These are phyloP conservation scores for Acipenser transmontanus DNA, from an alignment of 2,797 vertebrate species.

Conservation along the genomic window DNA sequence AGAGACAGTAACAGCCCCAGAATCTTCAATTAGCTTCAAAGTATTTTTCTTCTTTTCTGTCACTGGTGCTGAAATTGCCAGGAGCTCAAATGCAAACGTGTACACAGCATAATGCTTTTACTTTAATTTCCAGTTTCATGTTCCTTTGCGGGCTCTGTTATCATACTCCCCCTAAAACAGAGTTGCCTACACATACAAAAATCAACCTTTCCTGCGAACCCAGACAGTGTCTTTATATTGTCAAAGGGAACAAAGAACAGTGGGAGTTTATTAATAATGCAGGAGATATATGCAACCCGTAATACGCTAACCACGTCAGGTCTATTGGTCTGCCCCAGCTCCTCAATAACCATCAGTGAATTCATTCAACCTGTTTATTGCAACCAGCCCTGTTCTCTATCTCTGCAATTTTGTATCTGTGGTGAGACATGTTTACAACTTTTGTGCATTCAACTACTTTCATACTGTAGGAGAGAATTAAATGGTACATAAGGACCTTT, in stretches of 20 bases:
- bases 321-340: too few relatives aligned
- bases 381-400: too few relatives aligned
- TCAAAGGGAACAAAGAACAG: constrained; percentile 23
- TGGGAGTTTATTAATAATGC: constrained; percentile 39
- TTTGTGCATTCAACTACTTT: too few relatives aligned
- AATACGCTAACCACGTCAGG: constrained; percentile 29
- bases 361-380: too few relatives aligned
- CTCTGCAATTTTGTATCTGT: too few relatives aligned
- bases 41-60: constrained; percentile 22
- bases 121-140: background rate
- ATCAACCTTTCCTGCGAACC: constrained; percentile 27
- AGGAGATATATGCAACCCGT: constrained; percentile 28
- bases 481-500: too few relatives aligned
- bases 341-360: too few relatives aligned
- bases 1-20: background rate
- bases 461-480: too few relatives aligned
- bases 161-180: background rate
- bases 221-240: constrained; percentile 8
- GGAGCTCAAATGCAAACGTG: constrained; percentile 6
- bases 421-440: too few relatives aligned
- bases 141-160: constrained; percentile 2
- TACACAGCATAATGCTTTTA: background rate
- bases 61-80: constrained; percentile 22
- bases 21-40: constrained; percentile 26
- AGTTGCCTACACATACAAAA: constrained; percentile 14